These are phyloP conservation scores for Picus viridis DNA, from an alignment of 2,797 vertebrate genomes.

Conservation along the genomic window DNA sequence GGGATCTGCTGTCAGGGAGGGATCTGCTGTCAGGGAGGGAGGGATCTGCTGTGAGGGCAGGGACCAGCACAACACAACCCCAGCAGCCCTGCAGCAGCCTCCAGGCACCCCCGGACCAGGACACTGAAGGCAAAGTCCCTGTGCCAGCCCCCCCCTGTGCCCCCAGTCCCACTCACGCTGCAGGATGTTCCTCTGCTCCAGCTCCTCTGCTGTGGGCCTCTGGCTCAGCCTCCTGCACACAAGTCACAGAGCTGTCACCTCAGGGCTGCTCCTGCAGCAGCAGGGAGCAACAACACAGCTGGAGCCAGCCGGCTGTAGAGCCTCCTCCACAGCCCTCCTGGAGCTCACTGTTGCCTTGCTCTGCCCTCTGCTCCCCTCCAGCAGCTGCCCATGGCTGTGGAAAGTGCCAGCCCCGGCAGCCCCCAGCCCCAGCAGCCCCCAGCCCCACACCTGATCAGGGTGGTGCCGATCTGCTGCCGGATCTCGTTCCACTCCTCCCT, in stretches of 20 bases:
- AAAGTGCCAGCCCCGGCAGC: neutral
- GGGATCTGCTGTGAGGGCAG: too few species aligned
- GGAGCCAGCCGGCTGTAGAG: neutral
- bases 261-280: neutral
- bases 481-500: constrained; percentile 97
- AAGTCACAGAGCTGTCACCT: neutral
- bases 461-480: constrained; percentile 93
- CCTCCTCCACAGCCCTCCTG: neutral
- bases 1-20: too few species aligned
- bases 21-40: too few species aligned
- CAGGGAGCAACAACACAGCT: neutral
- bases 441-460: constrained; percentile 86
- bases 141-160: too few species aligned
- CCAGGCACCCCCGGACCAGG: neutral
- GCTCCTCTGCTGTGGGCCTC: constrained; percentile 94
- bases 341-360: neutral
- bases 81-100: neutral
- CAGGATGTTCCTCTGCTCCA: constrained; percentile 98
- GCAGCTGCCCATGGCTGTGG: too few species aligned
- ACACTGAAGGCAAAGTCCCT: neutral
- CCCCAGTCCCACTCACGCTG: constrained; percentile 86
- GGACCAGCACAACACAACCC: too few species aligned
- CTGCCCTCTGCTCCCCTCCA: too few species aligned
- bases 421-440: neutral
- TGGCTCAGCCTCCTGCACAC: constrained; percentile 91